A percentile compares a stretch with the other conserved stretches of the same genome.
These are phyloP conservation scores for Eupithecia insigniata DNA, from an alignment of 2,888 invertebrate genomes.

Conservation along the genomic window DNA sequence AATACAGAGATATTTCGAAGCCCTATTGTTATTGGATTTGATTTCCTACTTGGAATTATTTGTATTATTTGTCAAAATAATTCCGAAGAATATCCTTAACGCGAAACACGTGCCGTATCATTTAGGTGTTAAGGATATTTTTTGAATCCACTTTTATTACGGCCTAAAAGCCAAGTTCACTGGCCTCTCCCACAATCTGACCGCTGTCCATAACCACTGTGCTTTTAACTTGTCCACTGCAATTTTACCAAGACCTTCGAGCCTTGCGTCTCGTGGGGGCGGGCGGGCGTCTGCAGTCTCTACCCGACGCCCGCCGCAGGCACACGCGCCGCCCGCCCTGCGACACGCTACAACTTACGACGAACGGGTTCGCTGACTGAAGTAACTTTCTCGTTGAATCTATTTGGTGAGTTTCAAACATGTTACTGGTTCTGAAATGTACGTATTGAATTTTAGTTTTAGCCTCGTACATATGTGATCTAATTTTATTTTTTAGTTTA, in stretches of 20 bases:
- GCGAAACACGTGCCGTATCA: background rate
- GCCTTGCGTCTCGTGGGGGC: slow-evolving; percentile 13
- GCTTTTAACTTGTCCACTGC: background rate
- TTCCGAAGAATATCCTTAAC: background rate
- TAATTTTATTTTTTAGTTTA: too few species aligned
- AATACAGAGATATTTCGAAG: slow-evolving; percentile 16
- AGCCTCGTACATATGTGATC: too few species aligned
- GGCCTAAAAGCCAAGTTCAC: background rate
- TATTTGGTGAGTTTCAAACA: slow-evolving; percentile 21
- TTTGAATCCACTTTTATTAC: background rate
- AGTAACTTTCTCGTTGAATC: background rate
- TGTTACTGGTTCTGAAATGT: background rate
- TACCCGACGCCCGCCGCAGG: slow-evolving; percentile 39
- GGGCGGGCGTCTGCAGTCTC: slow-evolving; percentile 45
- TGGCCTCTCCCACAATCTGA: background rate
- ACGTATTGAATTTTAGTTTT: background rate
- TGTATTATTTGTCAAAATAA: background rate
- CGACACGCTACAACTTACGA: slow-evolving; percentile 35
- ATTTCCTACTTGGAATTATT: background rate
- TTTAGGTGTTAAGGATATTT: too few species aligned
- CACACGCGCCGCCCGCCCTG: slow-evolving; percentile 39
- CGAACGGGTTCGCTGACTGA: slow-evolving; percentile 13
- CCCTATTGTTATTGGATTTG: slow-evolving; percentile 17
- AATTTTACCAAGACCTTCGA: background rate
- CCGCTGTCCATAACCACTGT: background rate